Conservation (phyloP, 2,113 vertebrate species). For the Scartelaos histophorus region DNA sequence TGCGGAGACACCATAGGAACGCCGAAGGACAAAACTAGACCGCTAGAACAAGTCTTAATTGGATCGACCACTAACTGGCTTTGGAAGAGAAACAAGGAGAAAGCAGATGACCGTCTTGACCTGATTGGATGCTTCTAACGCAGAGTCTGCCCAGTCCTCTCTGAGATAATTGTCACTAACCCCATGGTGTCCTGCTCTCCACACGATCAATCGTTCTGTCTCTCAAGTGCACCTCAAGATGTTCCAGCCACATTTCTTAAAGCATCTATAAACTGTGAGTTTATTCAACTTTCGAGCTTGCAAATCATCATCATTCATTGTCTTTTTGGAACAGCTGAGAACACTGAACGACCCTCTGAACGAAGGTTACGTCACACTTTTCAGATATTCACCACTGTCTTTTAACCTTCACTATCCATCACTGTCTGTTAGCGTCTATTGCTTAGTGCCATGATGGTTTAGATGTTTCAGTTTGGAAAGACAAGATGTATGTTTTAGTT, state of each 20-base stretch:
- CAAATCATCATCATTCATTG: no score
- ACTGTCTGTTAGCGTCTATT: no score
- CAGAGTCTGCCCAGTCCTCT: slow-evolving; percentile 46
- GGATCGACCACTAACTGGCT: slow-evolving; percentile 60
- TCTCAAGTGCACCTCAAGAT: slow-evolving; percentile 52
- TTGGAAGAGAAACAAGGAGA: slow-evolving; percentile 31
- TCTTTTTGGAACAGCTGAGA: no score
- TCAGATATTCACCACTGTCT: no score
- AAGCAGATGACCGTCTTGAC: slow-evolving; percentile 43
- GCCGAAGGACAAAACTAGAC: slow-evolving; percentile 4
- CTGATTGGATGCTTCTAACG: slow-evolving; percentile 67
- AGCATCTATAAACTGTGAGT: no score
- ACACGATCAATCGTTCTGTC: slow-evolving; percentile 51
- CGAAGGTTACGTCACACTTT: no score
- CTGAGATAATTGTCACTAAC: slow-evolving; percentile 63
- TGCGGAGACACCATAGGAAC: slow-evolving; percentile 34
- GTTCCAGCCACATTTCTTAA: not conserved
- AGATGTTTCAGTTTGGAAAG: no score
- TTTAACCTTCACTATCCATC: no score
- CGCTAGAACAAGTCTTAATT: slow-evolving; percentile 54
- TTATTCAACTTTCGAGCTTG: no score
- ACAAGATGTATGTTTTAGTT: no score
- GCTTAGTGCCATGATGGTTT: no score
- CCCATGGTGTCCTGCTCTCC: slow-evolving; percentile 26
- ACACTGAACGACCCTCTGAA: no score